Evolutionary conservation across 2,113 vertebrate genomes (phyloP), one percentile per base, ranked within the genome.

Genomic region (Cynocephalus volans): DNA sequence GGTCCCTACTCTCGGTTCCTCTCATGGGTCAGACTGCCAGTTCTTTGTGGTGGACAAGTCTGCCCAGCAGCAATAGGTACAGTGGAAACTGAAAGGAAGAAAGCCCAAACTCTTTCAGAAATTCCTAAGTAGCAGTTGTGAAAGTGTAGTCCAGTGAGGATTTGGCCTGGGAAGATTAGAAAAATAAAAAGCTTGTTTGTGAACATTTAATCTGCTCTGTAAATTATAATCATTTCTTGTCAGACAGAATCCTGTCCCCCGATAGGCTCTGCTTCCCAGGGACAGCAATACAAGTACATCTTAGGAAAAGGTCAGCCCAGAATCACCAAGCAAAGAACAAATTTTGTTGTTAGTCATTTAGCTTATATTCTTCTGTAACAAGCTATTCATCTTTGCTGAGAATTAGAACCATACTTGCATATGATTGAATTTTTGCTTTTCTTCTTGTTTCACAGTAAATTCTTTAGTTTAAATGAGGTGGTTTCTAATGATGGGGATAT

Each of bases 401-500:
- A 77, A n/a, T 50, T 83, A 79, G 79, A 85, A 52, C 15, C 45
- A n/a, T 18, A 4, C 41, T 41, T 4, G 41, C 4, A 12, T 28
- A 81, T 52, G 48, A 86, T 69, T 82, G 26, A 95, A 41, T 70
- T 65, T 77, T 93, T 80, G n/a, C 45, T 83, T 77, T 92, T 41
- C 58, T 89, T 79, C 41, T 83, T 77, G 33, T 67, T 84, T 96
- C 72, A 76, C 45, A 84, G 52, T 62, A 45, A 56, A 83, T 80
- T 70, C 58, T 77, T 70, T 28, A 67, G 31, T 80, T 93, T 93
- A 89, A 95, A 95, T 87, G 5, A 97, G 10, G 69, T 81, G 65
- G 48, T 94, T 96, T 97, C 77, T 91, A 84, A 21, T 28, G 14
- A 41, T 69, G n/a, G 19, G 24, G 28, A 80, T 45, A 72, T 21